Evolutionary conservation across 2,797 vertebrate species (phyloP), one percentile per base, ranked within the genome.

Genomic region (Leuciscus waleckii): DNA sequence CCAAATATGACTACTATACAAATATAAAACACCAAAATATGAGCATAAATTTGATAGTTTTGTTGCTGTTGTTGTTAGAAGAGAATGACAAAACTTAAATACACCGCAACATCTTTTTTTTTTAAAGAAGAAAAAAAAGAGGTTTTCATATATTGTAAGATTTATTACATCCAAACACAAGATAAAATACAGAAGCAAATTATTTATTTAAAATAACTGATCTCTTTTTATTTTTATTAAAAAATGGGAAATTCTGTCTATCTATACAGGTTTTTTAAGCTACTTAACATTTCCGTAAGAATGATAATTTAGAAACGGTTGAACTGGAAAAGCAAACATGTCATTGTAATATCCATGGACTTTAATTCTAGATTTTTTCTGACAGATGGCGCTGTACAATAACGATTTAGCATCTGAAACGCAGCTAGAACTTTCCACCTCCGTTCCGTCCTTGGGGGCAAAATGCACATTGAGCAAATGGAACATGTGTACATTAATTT

Each of bases 381-480:
- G 88, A 49, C 87, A 91, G 92, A 85, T 89, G 91, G 90, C 91
- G 92, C 91, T 88, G 61, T 87, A 85, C 61, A 91, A 90, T 88
- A 89, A 90, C 79, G 37, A 81, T 83, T 90, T 83, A 81, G 17
- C 23, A 61, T 77, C 43, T 87, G 41, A 68, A 75, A 86, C 43
- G 35, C 73, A 32, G 35, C 84, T 86, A 82, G 76, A 89, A 79
- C 67, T 67, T 87, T 88, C 82, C 68, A 83, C 84, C 82, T 82
- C 70, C 85, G 84, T 88, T 83, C 86, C 84, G 56, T 82, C 86
- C 83, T 41, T 49, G 58, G 84, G 81, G 56, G 70, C 51, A 77
- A 84, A 88, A 80, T 74, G 61, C 73, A 82, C 85, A 51, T 68
- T 71, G 67, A 35, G 49, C 51, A 41, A 67, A 51, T 26, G 56